phyloP scores from a whole-genome alignment of 2,888 invertebrate species.

The Dynastes tityus region DNA sequence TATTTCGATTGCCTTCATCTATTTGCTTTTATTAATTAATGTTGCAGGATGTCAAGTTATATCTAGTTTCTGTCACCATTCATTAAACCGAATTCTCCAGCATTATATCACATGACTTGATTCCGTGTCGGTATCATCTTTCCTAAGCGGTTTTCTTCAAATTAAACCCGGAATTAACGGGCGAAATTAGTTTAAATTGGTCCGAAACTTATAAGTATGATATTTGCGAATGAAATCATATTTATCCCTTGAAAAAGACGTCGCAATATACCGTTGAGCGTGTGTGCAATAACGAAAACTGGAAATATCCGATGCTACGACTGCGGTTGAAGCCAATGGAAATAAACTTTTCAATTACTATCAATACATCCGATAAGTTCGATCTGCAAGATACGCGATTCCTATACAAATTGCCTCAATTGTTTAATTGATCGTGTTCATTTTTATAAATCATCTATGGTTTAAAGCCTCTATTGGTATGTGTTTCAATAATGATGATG shows the following conservation, averaged over 20 bases:
- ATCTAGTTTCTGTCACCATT: not conserved
- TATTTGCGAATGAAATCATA: not conserved
- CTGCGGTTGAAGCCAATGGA: not conserved
- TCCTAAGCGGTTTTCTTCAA: not conserved
- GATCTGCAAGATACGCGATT: not conserved
- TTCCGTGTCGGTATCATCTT: not conserved
- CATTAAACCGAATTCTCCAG: not conserved
- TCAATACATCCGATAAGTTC: not conserved
- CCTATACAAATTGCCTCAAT: not conserved
- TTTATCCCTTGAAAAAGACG: not conserved
- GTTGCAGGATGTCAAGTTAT: not conserved
- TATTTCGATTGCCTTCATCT: too few relatives aligned
- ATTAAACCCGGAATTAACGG: slow-evolving; percentile 3
- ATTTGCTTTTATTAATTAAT: too few relatives aligned
- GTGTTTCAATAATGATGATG: not conserved
- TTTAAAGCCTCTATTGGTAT: not conserved
- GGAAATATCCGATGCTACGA: not conserved
- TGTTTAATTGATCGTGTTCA: not conserved
- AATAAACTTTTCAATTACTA: not conserved
- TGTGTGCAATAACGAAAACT: not conserved
- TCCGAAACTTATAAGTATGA: not conserved
- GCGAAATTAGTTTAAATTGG: slow-evolving; percentile 3
- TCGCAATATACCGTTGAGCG: not conserved
- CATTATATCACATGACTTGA: not conserved
- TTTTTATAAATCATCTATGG: not conserved